Conservation (phyloP, 2,113 vertebrate species). For the Siniperca chuatsi region DNA sequence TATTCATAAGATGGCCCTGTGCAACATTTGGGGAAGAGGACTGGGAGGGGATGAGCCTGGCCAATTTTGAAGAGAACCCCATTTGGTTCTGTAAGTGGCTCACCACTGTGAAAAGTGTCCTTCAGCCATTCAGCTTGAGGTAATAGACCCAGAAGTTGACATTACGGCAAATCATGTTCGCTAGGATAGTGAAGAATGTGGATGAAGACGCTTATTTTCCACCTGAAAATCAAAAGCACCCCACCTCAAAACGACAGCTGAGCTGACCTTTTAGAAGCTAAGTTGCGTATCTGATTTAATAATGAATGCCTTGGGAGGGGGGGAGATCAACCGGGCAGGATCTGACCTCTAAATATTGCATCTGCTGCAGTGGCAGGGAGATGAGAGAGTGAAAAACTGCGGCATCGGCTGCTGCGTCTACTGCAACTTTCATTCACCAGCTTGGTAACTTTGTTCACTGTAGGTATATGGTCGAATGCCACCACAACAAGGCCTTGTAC, state of each 20-base stretch:
- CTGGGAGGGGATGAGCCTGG: not conserved
- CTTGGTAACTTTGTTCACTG: constrained; percentile 27
- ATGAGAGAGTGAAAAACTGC: constrained; percentile 32
- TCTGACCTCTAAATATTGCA: constrained; percentile 73
- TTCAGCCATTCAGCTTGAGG: constrained; percentile 53
- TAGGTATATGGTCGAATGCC: not conserved
- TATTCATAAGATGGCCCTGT: constrained; percentile 39
- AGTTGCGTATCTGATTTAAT: constrained; percentile 72
- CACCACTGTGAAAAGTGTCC: constrained; percentile 58
- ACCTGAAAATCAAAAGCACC: constrained; percentile 53
- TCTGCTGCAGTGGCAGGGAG: constrained; percentile 52
- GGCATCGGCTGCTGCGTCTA: constrained; percentile 3
- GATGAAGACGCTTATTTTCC: constrained; percentile 51
- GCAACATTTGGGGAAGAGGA: constrained; percentile 30
- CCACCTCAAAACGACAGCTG: constrained; percentile 63
- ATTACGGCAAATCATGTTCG: constrained; percentile 57
- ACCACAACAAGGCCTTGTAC: not conserved
- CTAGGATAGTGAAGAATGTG: constrained; percentile 33
- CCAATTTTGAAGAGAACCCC: constrained; percentile 46
- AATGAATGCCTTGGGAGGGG: constrained; percentile 65
- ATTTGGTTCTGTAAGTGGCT: constrained; percentile 46
- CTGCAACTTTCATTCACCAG: constrained; percentile 40
- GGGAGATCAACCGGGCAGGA: constrained; percentile 39
- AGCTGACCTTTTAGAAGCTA: constrained; percentile 76
- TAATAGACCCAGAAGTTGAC: constrained; percentile 63